Base-by-base conservation (phyloP, 2,797 vertebrate species). In the Miichthys miiuy region DNA sequence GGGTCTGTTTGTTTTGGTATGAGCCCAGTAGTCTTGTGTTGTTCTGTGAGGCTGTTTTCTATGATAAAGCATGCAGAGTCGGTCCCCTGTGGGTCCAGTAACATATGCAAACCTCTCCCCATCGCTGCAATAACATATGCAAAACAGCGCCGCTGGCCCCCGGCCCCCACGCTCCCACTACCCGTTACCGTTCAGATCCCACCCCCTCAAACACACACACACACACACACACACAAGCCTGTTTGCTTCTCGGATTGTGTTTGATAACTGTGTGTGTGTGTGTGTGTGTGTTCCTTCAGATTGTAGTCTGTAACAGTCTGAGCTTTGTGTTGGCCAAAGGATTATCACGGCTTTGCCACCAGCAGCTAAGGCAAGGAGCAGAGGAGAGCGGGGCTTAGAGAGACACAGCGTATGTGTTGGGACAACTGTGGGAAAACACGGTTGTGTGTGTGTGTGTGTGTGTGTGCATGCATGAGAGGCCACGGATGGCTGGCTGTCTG, bases 311-410 rank as follows among this genome's bases (percentile, higher is more conserved):
- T 91, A 94, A 94, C 94, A 92, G 92, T 93, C 87, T 87, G 83
- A 92, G 90, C 93, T 94, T 94, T 93, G 93, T 95, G 93, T 95
- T 93, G 93, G 90, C 89, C 90, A 84, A 93, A 94, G 94, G 95
- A 95, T 96, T 95, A 95, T 92, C 91, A 91, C 82, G 81, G 92
- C 91, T 92, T 93, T 92, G 82, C 93, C 88, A 92, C 92, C 92
- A 91, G 89, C 91, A 94, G 93, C 92, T 88, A 94, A 93, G 83
- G 90, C 91, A 90, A 92, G 84, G 87, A 92, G 89, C 92, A 86
- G 86, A 87, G 87, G 89, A 89, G 82, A 93, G 84, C 86, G 13
- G 42, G 87, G 91, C 90, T 92, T 93, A 90, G 76, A 89, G 83
- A 85, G 85, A 85, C 68, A 75, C 68, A 58, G 87, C 84, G 77